Conservation (phyloP, 2,113 vertebrate species). For the pig (Sus scrofa) region T2T-Sscrofa CM000815.6:120528001-120528500, state of each 20-base stretch:
- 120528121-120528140: not conserved
- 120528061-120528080: not conserved
- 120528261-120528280: not conserved
- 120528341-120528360: not conserved
- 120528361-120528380: not conserved
- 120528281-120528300: not conserved
- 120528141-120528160: not conserved
- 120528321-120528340: not conserved
- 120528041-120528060: not conserved
- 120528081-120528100: not conserved
- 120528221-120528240: not conserved
- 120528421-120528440: not conserved
- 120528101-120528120: not conserved
- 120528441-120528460: not conserved
- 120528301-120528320: not conserved
- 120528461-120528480: not conserved
- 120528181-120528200: not conserved
- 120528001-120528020: not conserved
- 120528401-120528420: not conserved
- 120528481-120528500: not conserved
- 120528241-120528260: not conserved
- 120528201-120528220: not conserved
- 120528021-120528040: not conserved
- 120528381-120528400: not conserved
- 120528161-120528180: slow-evolving; percentile 18